Conservation (phyloP, 2,888 invertebrate genomes). For the Ommatoiulus sabulosus region DNA sequence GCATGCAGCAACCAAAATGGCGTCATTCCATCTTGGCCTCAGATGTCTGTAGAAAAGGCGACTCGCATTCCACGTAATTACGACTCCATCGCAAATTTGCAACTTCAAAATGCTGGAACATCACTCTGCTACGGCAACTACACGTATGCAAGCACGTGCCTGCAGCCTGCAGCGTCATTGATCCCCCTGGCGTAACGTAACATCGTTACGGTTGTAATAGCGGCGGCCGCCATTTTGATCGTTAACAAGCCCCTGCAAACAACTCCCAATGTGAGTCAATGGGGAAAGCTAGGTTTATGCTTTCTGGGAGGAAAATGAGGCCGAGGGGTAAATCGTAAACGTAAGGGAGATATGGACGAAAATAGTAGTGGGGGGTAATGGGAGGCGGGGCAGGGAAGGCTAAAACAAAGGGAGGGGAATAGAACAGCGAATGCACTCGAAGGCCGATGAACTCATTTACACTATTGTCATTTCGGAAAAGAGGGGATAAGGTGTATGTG, state of each 20-base stretch:
- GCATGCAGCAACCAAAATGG: too few species aligned
- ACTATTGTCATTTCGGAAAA: neutral
- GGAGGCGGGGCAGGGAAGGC: neutral
- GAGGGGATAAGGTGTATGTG: neutral
- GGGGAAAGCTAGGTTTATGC: neutral
- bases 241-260: neutral
- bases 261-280: neutral
- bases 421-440: neutral
- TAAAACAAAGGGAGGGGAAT: neutral
- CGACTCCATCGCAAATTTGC: too few species aligned
- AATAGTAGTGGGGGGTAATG: neutral
- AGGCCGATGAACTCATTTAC: slow-evolving; percentile 1
- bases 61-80: too few species aligned
- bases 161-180: too few species aligned
- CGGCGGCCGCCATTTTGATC: neutral
- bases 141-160: too few species aligned
- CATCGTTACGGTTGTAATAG: too few species aligned
- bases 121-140: too few species aligned
- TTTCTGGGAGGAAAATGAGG: neutral
- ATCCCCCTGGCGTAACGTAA: too few species aligned
- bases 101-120: too few species aligned
- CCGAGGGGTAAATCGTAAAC: neutral
- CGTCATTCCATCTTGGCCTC: too few species aligned
- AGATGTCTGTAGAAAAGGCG: too few species aligned
- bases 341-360: neutral